phyloP scores from a whole-genome alignment of 2,113 vertebrate genomes.

The Mobula hypostoma region DNA sequence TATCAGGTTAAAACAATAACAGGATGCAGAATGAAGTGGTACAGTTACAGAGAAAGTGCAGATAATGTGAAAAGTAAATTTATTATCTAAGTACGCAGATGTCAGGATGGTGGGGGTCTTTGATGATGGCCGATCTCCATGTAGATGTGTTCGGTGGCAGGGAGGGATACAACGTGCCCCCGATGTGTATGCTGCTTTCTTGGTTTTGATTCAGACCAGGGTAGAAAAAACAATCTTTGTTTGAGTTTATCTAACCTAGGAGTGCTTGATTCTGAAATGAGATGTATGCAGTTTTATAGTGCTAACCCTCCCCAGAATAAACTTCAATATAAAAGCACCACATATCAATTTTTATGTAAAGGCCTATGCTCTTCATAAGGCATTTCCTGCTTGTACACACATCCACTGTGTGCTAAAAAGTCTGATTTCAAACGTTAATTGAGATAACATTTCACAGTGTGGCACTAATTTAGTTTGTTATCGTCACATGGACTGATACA shows the following conservation, averaged over 20 bases:
- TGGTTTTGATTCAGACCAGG: neutral
- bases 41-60: no score
- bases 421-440: neutral
- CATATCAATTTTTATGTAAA: neutral
- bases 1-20: no score
- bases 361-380: neutral
- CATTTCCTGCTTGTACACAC: neutral
- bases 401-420: neutral
- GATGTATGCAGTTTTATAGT: neutral
- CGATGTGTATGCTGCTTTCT: neutral
- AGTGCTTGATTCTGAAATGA: neutral
- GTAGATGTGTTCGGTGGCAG: no score
- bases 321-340: neutral
- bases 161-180: neutral
- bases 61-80: no score
- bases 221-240: neutral
- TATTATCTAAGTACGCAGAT: no score
- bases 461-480: no score
- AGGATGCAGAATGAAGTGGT: no score
- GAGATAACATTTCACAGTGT: neutral
- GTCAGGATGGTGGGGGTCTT: no score
- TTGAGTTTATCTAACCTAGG: neutral
- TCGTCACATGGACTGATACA: no score
- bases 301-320: neutral
- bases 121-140: no score